These are phyloP conservation scores for Dryobates pubescens DNA, from an alignment of 2,797 vertebrate genomes.

Conservation along the genomic window DNA sequence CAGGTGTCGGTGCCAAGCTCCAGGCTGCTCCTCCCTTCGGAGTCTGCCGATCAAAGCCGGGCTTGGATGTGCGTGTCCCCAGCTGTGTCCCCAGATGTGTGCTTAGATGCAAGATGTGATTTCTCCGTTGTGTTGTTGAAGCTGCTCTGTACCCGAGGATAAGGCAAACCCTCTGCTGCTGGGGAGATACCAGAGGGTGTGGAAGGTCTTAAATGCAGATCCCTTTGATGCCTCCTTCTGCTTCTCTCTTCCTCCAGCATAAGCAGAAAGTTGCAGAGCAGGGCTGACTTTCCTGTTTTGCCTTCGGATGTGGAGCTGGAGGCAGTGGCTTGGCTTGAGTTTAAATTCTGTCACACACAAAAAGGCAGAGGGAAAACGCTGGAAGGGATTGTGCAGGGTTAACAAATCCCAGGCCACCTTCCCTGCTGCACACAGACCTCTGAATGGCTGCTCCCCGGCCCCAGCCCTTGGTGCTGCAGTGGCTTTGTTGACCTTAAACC, in stretches of 20 bases:
- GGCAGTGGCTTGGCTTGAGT: fast-evolving
- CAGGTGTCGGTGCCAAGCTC: not conserved
- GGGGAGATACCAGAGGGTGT: fast-evolving
- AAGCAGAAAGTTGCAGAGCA: not conserved
- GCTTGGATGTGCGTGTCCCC: not conserved
- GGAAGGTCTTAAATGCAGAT: fast-evolving
- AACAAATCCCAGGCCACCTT: not conserved
- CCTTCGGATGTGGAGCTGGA: fast-evolving
- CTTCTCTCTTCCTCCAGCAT: fast-evolving
- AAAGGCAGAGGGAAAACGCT: not conserved
- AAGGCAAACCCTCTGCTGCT: not conserved
- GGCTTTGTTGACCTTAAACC: not conserved
- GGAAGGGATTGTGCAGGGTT: not conserved
- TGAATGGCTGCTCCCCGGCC: fast-evolving
- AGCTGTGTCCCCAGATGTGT: not conserved
- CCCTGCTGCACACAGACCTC: not conserved
- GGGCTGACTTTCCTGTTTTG: too few relatives aligned
- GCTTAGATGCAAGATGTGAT: fast-evolving
- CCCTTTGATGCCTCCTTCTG: fast-evolving
- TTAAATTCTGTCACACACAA: fast-evolving
- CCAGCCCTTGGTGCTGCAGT: not conserved
- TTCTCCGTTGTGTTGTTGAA: not conserved
- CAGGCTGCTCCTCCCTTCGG: not conserved
- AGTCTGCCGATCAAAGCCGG: fast-evolving
- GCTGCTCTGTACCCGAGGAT: fast-evolving